A percentile compares a stretch with the other conserved stretches of the same genome.
Evolutionary conservation across 2,113 vertebrate species (phyloP).

Genomic region (Myodes glareolus): DNA sequence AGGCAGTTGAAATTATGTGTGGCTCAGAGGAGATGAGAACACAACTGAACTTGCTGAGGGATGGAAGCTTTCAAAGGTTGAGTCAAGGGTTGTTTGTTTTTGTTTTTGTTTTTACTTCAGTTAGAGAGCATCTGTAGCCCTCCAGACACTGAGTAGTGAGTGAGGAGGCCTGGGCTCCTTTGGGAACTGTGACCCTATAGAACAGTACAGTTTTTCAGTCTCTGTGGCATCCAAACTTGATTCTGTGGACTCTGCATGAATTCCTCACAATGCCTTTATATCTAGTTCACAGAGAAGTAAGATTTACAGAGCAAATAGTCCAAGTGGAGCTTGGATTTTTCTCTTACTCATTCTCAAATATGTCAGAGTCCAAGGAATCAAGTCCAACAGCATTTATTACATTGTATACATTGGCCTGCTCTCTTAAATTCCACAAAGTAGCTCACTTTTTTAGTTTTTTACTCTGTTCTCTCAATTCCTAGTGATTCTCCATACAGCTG

Average conservation of each 20-base stretch:
- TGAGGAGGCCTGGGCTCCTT: not conserved
- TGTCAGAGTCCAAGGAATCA: not conserved
- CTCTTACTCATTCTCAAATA: not conserved
- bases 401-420: not conserved
- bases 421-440: not conserved
- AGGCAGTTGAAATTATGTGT: not conserved
- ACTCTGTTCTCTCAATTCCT: not conserved
- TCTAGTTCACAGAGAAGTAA: not conserved
- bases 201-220: not conserved
- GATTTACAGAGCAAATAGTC: not conserved
- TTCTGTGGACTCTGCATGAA: not conserved
- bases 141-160: not conserved
- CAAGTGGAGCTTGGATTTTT: not conserved
- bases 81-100: not conserved
- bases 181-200: not conserved
- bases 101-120: not conserved
- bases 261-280: not conserved
- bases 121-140: not conserved
- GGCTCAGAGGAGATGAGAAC: not conserved
- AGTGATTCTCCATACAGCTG: not conserved
- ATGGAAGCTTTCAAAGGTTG: not conserved
- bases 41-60: not conserved
- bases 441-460: not conserved
- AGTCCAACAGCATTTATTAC: not conserved
- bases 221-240: not conserved